A percentile compares a stretch with the other conserved stretches of the same genome.
Conservation (phyloP, 2,113 vertebrate species). For the Gadus chalcogrammus region DNA sequence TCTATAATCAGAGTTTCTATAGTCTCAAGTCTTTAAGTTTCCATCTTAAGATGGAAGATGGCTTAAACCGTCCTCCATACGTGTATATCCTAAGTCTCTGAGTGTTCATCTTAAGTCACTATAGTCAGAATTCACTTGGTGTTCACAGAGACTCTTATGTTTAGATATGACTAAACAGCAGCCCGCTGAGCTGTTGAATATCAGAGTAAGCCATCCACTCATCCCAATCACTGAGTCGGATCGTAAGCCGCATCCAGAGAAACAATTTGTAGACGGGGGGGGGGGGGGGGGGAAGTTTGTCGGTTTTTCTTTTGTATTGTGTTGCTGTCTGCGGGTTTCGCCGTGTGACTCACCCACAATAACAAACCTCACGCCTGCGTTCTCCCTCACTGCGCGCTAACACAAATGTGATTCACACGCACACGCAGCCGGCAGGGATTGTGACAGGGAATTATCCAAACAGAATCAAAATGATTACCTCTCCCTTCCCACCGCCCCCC, state of each 20-base stretch:
- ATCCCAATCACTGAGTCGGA: constrained; percentile 12
- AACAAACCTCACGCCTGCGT: constrained; percentile 33
- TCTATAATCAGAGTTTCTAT: no score
- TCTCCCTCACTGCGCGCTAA: constrained; percentile 22
- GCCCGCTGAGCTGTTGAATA: no score
- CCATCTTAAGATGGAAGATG: no score
- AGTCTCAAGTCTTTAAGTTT: no score
- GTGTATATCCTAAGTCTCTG: no score
- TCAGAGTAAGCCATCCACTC: constrained; percentile 11
- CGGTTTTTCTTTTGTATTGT: background rate
- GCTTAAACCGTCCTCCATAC: no score
- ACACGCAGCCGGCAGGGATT: constrained; percentile 36
- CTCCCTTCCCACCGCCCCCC: no score
- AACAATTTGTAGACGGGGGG: constrained; percentile 17
- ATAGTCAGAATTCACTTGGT: no score
- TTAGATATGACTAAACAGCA: no score
- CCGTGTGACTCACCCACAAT: constrained; percentile 46
- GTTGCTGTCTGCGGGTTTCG: background rate
- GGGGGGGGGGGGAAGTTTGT: constrained; percentile 31
- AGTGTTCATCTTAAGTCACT: no score
- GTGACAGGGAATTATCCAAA: constrained; percentile 32
- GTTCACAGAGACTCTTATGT: no score
- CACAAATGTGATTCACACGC: constrained; percentile 54
- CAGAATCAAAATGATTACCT: constrained; percentile 31
- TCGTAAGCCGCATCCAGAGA: constrained; percentile 12